Evolutionary conservation across 2,113 vertebrate genomes (phyloP).

Genomic region (Epinephelus fuscoguttatus): DNA sequence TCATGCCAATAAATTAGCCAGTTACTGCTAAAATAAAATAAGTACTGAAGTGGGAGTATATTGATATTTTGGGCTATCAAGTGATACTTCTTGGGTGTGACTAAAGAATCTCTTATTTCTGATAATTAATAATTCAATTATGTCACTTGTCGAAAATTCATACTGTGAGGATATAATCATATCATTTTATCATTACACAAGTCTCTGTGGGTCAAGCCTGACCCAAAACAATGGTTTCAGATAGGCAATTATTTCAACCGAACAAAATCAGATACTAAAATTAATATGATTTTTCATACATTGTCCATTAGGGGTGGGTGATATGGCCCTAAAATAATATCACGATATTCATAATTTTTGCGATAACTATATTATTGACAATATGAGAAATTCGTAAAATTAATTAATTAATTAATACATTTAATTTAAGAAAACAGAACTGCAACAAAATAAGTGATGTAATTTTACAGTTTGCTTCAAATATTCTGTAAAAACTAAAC

Average conservation of each 20-base stretch:
- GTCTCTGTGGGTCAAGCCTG: neutral
- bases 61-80: neutral
- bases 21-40: neutral
- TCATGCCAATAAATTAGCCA: neutral
- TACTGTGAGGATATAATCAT: neutral
- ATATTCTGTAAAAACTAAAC: no score
- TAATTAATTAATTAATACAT: no score
- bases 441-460: no score
- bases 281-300: neutral
- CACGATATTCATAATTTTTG: no score
- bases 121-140: no score
- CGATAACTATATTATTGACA: no score
- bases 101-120: neutral
- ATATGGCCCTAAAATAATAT: no score
- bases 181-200: neutral
- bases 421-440: no score
- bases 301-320: neutral
- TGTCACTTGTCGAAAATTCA: no score
- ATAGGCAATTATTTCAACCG: no score
- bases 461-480: no score
- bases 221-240: neutral
- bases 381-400: no score
- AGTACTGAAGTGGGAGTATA: neutral
- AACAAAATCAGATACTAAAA: neutral
- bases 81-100: neutral